phyloP scores from a whole-genome alignment of 2,113 vertebrate species.

The Pyxicephalus adspersus region DNA sequence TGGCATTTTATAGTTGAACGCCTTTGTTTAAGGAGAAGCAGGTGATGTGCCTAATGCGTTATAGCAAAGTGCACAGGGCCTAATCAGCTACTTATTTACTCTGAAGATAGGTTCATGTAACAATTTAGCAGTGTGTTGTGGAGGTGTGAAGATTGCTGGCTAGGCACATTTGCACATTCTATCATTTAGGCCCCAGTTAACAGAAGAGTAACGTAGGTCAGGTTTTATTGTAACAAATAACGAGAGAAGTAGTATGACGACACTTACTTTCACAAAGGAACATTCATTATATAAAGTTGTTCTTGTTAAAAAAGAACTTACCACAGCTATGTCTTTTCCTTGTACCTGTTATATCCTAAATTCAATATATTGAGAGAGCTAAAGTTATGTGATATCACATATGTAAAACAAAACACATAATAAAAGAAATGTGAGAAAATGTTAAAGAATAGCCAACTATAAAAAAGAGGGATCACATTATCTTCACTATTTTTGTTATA shows the following conservation, averaged over 20 bases:
- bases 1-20: neutral
- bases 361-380: too few species aligned
- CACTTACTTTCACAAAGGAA: conserved; percentile 1
- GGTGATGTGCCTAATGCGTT: conserved; percentile 23
- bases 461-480: too few species aligned
- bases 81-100: conserved; percentile 1
- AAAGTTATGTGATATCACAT: too few species aligned
- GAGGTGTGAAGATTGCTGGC: neutral
- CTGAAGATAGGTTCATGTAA: neutral
- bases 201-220: neutral
- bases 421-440: too few species aligned
- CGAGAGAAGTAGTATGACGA: neutral
- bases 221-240: neutral
- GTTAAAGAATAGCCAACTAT: too few species aligned
- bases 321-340: too few species aligned
- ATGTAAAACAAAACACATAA: too few species aligned
- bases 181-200: neutral
- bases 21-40: conserved; percentile 27
- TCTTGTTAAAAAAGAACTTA: too few species aligned
- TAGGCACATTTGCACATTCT: neutral
- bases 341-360: too few species aligned
- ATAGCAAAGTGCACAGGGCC: neutral
- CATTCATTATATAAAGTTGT: neutral
- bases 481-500: too few species aligned
- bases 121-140: neutral